Evolutionary conservation across 2,113 vertebrate genomes (phyloP).

Genomic region (Percopsis transmontana): DNA sequence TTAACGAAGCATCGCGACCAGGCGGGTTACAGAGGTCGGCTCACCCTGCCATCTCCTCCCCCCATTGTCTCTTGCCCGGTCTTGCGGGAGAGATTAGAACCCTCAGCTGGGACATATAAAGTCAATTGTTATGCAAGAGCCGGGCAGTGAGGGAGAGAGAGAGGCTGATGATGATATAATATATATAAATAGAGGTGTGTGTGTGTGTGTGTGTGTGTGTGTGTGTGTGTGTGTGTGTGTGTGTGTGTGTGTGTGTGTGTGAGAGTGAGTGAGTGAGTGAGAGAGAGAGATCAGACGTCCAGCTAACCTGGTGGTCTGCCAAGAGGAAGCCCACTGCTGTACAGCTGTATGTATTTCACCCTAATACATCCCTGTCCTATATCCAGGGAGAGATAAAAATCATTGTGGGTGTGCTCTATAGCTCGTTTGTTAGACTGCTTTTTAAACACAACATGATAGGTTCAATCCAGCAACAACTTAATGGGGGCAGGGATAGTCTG

Average conservation of each 20-base stretch:
- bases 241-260: no score
- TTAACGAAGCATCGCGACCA: conserved; percentile 56
- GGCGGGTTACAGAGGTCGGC: conserved; percentile 54
- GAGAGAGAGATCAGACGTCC: conserved; percentile 12
- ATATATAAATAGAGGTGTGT: no score
- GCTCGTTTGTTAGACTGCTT: no score
- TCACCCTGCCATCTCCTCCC: neutral
- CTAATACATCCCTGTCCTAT: conserved; percentile 12
- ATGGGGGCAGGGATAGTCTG: no score
- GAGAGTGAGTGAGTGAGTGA: conserved; percentile 43
- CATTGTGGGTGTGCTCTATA: no score
- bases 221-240: no score
- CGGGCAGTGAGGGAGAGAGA: conserved; percentile 41
- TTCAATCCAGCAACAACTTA: no score
- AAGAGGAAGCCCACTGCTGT: no score
- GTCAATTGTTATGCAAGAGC: conserved; percentile 75
- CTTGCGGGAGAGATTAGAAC: conserved; percentile 73
- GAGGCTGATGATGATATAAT: conserved; percentile 70
- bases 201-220: no score
- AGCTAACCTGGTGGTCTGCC: no score
- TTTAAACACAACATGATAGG: no score
- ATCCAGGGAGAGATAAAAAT: no score
- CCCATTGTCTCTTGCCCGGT: conserved; percentile 42
- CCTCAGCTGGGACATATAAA: conserved; percentile 78
- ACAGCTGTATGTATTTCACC: conserved; percentile 17